Evolutionary conservation across 1,140 invertebrate species (phyloP).

Genomic region (Hirudo medicinalis): DNA sequence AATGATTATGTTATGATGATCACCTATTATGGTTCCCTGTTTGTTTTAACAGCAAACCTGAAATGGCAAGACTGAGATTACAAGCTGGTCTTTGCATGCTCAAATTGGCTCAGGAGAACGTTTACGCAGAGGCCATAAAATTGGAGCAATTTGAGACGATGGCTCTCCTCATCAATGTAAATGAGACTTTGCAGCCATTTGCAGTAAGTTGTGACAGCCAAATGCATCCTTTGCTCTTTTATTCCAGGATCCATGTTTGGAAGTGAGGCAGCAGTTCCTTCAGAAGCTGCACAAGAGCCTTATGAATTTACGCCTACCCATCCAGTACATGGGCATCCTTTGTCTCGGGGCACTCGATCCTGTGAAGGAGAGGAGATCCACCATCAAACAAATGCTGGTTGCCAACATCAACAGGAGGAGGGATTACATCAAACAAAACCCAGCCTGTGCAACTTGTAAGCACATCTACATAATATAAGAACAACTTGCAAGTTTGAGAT

Average conservation of each 20-base stretch:
- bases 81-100: conserved; percentile 85
- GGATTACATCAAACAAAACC: conserved; percentile 65
- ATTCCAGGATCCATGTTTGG: conserved; percentile 64
- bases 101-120: conserved; percentile 88
- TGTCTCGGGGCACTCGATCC: conserved; percentile 69
- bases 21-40: conserved; percentile 9
- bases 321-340: conserved; percentile 95
- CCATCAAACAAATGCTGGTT: conserved; percentile 61
- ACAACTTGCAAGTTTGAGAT: too few relatives aligned
- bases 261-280: conserved; percentile 79
- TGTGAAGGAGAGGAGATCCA: conserved; percentile 56
- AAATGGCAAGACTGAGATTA: conserved; percentile 79
- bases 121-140: conserved; percentile 81
- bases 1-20: conserved; percentile 4
- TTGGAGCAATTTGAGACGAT: conserved; percentile 87
- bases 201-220: background rate
- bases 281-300: conserved; percentile 80
- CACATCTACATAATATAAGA: too few relatives aligned
- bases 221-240: conserved; percentile 6
- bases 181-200: conserved; percentile 36
- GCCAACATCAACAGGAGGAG: conserved; percentile 73
- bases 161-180: conserved; percentile 71
- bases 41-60: conserved; percentile 55
- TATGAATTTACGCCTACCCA: conserved; percentile 52
- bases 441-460: conserved; percentile 16